phyloP scores from a whole-genome alignment of 1,140 invertebrate genomes.

The Plutomurus gul region DNA sequence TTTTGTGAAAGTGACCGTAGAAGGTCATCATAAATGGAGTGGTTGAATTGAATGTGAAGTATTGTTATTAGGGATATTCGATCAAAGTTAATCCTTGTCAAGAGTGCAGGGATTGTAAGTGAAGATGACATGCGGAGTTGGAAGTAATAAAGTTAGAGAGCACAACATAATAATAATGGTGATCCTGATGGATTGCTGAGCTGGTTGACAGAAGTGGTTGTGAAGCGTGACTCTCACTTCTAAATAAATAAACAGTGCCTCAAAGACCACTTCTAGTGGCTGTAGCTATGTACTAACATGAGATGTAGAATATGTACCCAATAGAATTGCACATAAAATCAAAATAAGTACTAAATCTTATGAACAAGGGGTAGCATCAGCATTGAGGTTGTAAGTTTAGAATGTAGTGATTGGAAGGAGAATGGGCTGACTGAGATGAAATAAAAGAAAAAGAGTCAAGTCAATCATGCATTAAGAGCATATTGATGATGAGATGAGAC shows the following conservation, averaged over 20 bases:
- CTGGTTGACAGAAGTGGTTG: constrained; percentile 32
- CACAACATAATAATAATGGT: constrained; percentile 18
- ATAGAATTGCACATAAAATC: background rate
- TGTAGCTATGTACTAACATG: background rate
- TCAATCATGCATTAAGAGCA: background rate
- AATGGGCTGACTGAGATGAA: background rate
- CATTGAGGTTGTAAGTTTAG: background rate
- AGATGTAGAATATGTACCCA: background rate
- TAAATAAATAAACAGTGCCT: constrained; percentile 12
- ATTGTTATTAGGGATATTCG: too few relatives aligned
- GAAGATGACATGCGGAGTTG: constrained; percentile 13
- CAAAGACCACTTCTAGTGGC: too few relatives aligned
- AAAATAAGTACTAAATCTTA: background rate
- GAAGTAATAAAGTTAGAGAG: constrained; percentile 26
- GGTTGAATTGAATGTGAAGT: too few relatives aligned
- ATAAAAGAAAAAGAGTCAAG: background rate
- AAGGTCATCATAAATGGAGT: too few relatives aligned
- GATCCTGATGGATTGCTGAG: constrained; percentile 33
- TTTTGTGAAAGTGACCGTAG: too few relatives aligned
- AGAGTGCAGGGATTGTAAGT: background rate
- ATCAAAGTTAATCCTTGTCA: constrained; percentile 5
- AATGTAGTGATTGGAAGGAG: background rate
- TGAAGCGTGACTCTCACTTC: constrained; percentile 10
- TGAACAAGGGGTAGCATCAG: too few relatives aligned
- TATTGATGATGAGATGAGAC: constrained; percentile 48